Evolutionary conservation across 2,888 invertebrate genomes (phyloP), one percentile per base, ranked within the genome.

Genomic region (Mactromeris polynyma): DNA sequence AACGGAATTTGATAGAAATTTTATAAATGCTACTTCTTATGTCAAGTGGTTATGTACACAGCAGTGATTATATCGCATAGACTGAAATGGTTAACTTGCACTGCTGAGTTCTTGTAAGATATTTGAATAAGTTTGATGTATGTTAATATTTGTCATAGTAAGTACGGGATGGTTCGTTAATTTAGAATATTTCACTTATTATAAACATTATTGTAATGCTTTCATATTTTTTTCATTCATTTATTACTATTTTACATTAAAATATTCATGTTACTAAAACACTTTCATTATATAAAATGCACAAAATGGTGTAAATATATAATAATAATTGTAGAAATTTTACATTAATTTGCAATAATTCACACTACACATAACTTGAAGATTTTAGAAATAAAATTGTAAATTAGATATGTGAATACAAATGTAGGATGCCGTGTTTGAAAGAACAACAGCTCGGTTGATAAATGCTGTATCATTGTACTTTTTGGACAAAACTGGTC

Each of bases 191-290:
- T 33, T 73, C 73, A 33, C 73, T 73, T 73, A 36, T 36, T 36
- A 33, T 73, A 1, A 33, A 36, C 31, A 73, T 36, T 36, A 33
- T 73, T 36, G 33, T 36, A 31, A 33, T 33, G 9, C 19, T 1
- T 73, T 73, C 33, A 33, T 19, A 73, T 17, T 36, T 33, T 73
- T 33, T 14, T 3, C 26, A 19, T 36, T 73, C 21, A 36, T 73
- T 73, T 73, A 73, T 73, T 11, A 33, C 73, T 36, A 73, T 73
- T 36, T 73, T 33, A 33, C 73, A 73, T 73, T 33, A 58, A 21
- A n/a, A 58, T 9, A 64, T 64, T 64, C 26, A n/a, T n/a, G n/a
- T 26, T 26, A 64, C 58, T 64, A 26, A n/a, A 9, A 26, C 26
- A 64, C 26, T 64, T 58, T 9, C n/a, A 64, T 64, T 64, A 64